Percentiles rank a stretch among this genome's conserved stretches.
These are phyloP conservation scores for Ischnus inquisitorius DNA, from an alignment of 2,888 invertebrate genomes.

Conservation along the genomic window DNA sequence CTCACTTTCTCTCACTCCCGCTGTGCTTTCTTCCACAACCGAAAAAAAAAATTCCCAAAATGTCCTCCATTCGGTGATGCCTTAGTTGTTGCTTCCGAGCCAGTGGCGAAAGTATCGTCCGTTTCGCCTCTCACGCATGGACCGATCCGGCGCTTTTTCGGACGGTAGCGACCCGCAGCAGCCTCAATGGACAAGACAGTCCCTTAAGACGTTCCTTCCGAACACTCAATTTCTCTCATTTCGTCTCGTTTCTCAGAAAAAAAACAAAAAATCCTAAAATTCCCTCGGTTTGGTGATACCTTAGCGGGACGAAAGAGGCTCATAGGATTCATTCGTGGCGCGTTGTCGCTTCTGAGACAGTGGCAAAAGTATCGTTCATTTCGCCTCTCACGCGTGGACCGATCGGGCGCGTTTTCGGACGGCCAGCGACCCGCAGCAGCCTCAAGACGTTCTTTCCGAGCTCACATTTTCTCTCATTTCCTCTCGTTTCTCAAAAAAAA, in stretches of 20 bases:
- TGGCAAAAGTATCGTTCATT: conserved; percentile 80
- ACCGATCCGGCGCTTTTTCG: conserved; percentile 67
- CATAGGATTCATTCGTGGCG: too few relatives aligned
- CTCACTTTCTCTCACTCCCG: conserved; percentile 66
- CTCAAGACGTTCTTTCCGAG: conserved; percentile 59
- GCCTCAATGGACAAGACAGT: conserved; percentile 52
- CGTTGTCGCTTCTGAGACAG: conserved; percentile 38
- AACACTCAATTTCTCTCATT: conserved; percentile 68
- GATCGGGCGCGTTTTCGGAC: conserved; percentile 67
- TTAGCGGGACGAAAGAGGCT: too few relatives aligned
- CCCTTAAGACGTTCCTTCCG: conserved; percentile 59
- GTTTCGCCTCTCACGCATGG: conserved; percentile 69
- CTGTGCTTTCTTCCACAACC: conserved; percentile 48
- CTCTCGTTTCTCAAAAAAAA: too few relatives aligned
- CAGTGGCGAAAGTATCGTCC: conserved; percentile 80
- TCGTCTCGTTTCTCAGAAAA: conserved; percentile 48
- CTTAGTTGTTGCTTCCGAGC: conserved; percentile 68
- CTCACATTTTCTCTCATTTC: conserved; percentile 68
- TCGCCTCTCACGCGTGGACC: conserved; percentile 71
- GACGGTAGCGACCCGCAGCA: conserved; percentile 68
- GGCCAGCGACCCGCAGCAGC: conserved; percentile 66
- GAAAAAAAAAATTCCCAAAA: conserved; percentile 77
- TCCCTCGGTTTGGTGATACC: conserved; percentile 79
- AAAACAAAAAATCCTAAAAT: conserved; percentile 78
- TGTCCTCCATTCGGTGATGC: conserved; percentile 79